Percentiles rank a stretch among this genome's conserved stretches.
These are phyloP conservation scores for Parazoanthus swiftii DNA, from an alignment of 92 coral and sea anemone genomes.

Conservation along the genomic window DNA sequence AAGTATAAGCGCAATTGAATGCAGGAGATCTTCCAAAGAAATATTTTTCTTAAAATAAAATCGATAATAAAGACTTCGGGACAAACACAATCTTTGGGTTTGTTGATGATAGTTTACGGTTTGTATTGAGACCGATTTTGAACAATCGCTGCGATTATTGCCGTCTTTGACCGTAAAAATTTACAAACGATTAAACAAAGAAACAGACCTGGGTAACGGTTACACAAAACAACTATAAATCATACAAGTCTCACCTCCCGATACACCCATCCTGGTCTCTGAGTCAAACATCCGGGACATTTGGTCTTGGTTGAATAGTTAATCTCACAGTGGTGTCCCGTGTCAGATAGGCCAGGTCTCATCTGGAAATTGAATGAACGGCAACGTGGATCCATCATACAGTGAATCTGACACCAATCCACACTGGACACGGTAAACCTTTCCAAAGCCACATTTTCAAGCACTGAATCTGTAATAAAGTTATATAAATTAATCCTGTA, in stretches of 20 bases:
- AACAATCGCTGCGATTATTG: too few species aligned
- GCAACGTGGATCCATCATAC: slow-evolving; percentile 3
- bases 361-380: slow-evolving; percentile 19
- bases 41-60: too few species aligned
- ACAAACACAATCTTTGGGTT: too few species aligned
- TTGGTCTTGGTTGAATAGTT: neutral
- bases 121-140: too few species aligned
- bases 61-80: too few species aligned
- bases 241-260: neutral
- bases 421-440: neutral
- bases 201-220: neutral
- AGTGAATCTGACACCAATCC: neutral
- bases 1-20: too few species aligned
- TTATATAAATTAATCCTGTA: too few species aligned
- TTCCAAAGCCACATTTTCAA: neutral
- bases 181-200: too few species aligned
- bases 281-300: neutral
- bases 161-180: too few species aligned
- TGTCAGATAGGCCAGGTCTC: too few species aligned
- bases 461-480: neutral
- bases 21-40: too few species aligned
- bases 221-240: neutral
- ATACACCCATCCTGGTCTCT: slow-evolving; percentile 6
- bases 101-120: too few species aligned
- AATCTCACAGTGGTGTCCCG: neutral